Evolutionary conservation across 2,113 vertebrate genomes (phyloP).

Genomic region (Rhizomys pruinosus): DNA sequence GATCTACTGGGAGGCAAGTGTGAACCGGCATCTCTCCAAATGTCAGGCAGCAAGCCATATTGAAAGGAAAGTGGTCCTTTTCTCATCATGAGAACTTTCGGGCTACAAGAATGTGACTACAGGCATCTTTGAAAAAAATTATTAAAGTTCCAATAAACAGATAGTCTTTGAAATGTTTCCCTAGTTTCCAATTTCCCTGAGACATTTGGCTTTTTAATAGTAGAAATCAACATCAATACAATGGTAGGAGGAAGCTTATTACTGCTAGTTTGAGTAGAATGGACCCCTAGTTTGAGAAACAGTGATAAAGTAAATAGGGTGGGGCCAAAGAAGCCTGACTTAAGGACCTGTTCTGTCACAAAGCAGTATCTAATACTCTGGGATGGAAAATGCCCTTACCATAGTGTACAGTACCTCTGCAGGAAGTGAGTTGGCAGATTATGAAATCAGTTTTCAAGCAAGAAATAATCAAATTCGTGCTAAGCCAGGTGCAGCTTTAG

Average conservation of each 20-base stretch:
- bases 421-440: background rate
- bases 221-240: background rate
- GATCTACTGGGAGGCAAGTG: background rate
- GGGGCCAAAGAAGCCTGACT: background rate
- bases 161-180: background rate
- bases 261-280: background rate
- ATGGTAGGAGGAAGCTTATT: background rate
- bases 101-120: background rate
- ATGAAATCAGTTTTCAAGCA: background rate
- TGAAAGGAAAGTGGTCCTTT: background rate
- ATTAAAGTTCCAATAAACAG: background rate
- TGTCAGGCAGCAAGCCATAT: background rate
- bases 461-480: background rate
- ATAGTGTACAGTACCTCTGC: background rate
- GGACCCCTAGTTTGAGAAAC: too few relatives aligned
- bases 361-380: background rate
- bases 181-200: background rate
- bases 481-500: background rate
- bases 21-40: background rate
- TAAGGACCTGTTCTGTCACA: background rate
- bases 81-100: background rate
- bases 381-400: background rate
- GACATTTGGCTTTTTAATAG: background rate
- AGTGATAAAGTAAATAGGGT: background rate
- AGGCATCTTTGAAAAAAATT: background rate